Base-by-base conservation (phyloP, 2,888 invertebrate genomes). In the Torymus auratus region DNA sequence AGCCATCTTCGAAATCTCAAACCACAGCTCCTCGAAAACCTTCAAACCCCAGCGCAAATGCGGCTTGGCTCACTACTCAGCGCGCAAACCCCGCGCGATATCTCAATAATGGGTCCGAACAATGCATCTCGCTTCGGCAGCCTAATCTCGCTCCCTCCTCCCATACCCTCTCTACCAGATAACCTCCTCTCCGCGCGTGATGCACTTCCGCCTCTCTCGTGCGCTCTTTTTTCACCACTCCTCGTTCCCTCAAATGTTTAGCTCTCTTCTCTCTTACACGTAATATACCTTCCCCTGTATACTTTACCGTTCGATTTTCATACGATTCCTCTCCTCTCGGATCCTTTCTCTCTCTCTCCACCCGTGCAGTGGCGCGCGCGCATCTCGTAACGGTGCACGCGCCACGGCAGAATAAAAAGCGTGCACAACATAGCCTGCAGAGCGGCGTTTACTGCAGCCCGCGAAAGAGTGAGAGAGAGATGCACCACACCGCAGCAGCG, bases 361-460 rank as follows among this genome's bases (percentile, higher is more conserved):
- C 4, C n/a, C n/a, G 23, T 28, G 58, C 79, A 65, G 14, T 11
- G 10, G 78, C 78, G 82, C 69, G 71, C 55, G 77, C 74, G 17
- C 52, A 56, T 70, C 50, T 72, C 71, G 80, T 84, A 84, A 84
- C 84, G 83, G 84, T 84, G 82, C 76, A 74, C 75, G 82, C 78
- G 80, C 75, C 74, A 68, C 80, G 83, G 41, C 7, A 41, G 85
- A 87, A 86, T 87, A 88, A 88, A 87, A 88, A 87, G 87, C 85
- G 84, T 85, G 84, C 64, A 17, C 17, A 17, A 12, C 41, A 41
- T 7, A 41, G 41, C 41, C n/a, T n/a, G n/a, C 41, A 41, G 41
- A 41, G 41, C 41, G 15, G 53, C 84, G 83, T 88, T 87, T 87
- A 88, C 86, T 86, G 87, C n/a, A n/a, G n/a, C 83, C 80, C 77